Percentiles rank a stretch among this genome's conserved stretches.
Evolutionary conservation across 2,888 invertebrate genomes (phyloP).

Genomic region (Malthinus flaveolus): DNA sequence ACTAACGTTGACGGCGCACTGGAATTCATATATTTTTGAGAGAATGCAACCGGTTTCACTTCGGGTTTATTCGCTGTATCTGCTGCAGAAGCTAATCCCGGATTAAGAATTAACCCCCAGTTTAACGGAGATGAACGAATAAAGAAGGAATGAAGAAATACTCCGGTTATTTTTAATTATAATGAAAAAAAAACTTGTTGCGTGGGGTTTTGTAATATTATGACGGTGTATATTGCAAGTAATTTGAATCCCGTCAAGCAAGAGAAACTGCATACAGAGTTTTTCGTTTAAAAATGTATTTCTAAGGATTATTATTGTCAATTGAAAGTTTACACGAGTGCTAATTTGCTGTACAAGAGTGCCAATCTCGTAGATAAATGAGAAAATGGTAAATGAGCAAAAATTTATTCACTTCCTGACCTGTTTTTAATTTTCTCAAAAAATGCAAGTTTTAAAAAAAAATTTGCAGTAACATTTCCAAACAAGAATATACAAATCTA

Average conservation of each 20-base stretch:
- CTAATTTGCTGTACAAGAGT: no score
- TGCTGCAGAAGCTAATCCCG: constrained; percentile 8
- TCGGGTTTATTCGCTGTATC: constrained; percentile 35
- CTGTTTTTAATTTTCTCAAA: no score
- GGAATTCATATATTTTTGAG: constrained; percentile 38
- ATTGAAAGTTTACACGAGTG: no score
- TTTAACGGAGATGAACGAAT: background rate
- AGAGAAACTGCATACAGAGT: background rate
- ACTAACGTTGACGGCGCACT: constrained; percentile 22
- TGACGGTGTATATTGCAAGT: constrained; percentile 5
- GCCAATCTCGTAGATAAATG: no score
- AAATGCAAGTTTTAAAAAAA: no score
- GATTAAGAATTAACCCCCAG: constrained; percentile 3
- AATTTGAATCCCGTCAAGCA: constrained; percentile 1
- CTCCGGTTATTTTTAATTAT: background rate
- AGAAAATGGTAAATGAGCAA: no score
- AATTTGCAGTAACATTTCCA: no score
- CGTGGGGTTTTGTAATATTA: constrained; percentile 5
- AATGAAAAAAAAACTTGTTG: constrained; percentile 1
- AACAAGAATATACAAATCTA: no score
- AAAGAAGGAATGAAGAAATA: constrained; percentile 1
- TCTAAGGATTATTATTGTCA: no score
- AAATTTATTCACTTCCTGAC: no score
- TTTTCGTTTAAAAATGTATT: no score
- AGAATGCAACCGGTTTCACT: constrained; percentile 40